These are phyloP conservation scores for Eupeodes corollae DNA, from an alignment of 1,140 invertebrate species.

Conservation along the genomic window DNA sequence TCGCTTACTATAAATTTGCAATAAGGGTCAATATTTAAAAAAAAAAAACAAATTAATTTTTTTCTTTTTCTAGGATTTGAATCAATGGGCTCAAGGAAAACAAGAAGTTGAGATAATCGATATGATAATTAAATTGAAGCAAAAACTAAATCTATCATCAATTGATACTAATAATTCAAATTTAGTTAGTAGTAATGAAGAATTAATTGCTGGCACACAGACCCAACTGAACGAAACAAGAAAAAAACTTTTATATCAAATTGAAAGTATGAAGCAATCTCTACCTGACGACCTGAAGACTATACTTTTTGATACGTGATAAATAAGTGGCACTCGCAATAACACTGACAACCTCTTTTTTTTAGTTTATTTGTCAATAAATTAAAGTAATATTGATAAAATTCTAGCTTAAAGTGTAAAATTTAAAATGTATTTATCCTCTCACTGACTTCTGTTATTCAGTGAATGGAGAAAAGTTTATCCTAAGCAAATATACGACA, in stretches of 20 bases:
- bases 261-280: constrained; percentile 71
- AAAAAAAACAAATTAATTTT: constrained; percentile 6
- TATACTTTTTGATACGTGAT: too few species aligned
- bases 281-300: constrained; percentile 80
- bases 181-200: constrained; percentile 25
- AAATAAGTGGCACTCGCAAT: too few species aligned
- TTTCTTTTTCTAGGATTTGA: constrained; percentile 55
- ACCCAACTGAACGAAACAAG: constrained; percentile 27
- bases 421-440: too few species aligned
- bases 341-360: too few species aligned
- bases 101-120: constrained; percentile 95
- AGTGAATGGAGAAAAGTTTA: too few species aligned
- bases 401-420: too few species aligned
- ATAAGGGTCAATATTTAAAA: constrained; percentile 4
- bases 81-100: constrained; percentile 79
- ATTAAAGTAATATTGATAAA: too few species aligned
- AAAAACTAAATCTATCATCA: constrained; percentile 62
- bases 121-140: constrained; percentile 77
- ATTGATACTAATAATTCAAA: constrained; percentile 26
- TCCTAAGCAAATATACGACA: too few species aligned
- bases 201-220: constrained; percentile 3
- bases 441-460: too few species aligned
- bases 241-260: constrained; percentile 61
- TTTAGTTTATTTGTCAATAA: too few species aligned
- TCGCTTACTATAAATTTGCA: too few species aligned